Conservation (phyloP, 2,888 invertebrate species). For the Oscheius myriophilus region DNA sequence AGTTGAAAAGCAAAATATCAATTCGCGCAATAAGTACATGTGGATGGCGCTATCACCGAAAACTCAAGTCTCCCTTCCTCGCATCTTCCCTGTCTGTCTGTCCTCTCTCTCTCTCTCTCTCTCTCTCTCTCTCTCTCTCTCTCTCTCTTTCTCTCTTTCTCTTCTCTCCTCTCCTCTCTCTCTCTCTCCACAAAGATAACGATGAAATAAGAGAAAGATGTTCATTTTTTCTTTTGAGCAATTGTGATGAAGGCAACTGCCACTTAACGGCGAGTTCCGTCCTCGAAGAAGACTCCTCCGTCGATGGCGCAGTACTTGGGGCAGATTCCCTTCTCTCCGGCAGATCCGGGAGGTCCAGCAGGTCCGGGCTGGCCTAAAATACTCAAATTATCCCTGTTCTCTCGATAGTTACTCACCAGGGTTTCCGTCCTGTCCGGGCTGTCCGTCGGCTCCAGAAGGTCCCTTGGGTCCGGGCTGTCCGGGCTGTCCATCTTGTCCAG, state of each 20-base stretch:
- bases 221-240: constrained; percentile 14
- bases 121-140: no score
- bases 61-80: no score
- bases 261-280: constrained; percentile 56
- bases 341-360: constrained; percentile 43
- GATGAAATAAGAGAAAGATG: not conserved
- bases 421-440: constrained; percentile 46
- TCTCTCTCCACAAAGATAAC: no score
- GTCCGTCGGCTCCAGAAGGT: constrained; percentile 44
- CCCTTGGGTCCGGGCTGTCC: constrained; percentile 38
- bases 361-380: constrained; percentile 52
- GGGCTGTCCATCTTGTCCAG: constrained; percentile 38
- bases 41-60: no score
- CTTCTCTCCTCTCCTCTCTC: no score
- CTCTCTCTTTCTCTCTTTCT: no score
- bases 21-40: no score
- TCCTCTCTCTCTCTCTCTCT: no score
- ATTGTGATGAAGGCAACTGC: not conserved
- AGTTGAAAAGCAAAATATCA: no score
- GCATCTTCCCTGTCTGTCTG: no score
- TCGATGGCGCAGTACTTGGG: constrained; percentile 60
- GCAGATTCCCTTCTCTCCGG: constrained; percentile 61
- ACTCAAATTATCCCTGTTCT: not conserved
- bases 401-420: constrained; percentile 51
- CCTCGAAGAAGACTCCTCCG: constrained; percentile 69